These are phyloP conservation scores for Paradoxurus hermaphroditus DNA, from an alignment of 2,113 vertebrate species.

Conservation along the genomic window DNA sequence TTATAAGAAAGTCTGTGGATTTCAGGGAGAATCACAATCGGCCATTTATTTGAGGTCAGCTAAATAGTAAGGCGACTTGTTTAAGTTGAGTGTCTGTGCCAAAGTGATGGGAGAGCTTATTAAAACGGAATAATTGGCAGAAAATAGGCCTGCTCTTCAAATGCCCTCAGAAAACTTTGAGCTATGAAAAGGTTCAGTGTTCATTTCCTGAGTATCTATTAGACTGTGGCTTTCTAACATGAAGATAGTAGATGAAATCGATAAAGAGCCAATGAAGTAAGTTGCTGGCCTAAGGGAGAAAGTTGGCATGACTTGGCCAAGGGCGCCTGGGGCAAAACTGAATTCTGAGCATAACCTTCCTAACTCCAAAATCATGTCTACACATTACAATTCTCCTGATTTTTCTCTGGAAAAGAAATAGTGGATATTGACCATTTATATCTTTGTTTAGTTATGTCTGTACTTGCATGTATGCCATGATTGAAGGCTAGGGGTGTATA, in stretches of 20 bases:
- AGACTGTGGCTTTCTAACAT: not conserved
- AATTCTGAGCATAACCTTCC: not conserved
- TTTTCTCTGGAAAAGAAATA: not conserved
- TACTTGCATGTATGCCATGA: not conserved
- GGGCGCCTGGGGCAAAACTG: not conserved
- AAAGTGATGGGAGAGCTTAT: conserved; percentile 27
- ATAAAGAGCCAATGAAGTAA: not conserved
- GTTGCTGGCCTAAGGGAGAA: not conserved
- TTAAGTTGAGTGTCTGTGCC: not conserved
- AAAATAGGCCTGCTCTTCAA: not conserved
- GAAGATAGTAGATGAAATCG: not conserved
- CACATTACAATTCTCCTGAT: not conserved
- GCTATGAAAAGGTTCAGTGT: not conserved
- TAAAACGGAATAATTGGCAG: conserved; percentile 36
- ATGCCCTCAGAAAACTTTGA: not conserved
- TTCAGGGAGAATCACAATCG: conserved; percentile 8
- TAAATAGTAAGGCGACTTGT: conserved; percentile 14
- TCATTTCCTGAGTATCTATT: not conserved
- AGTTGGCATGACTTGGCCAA: not conserved
- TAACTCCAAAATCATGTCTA: not conserved
- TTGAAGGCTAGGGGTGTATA: not conserved
- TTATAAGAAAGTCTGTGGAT: not conserved
- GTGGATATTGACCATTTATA: not conserved
- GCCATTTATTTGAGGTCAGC: not conserved
- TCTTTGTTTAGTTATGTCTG: not conserved